Percentiles rank a stretch among this genome's conserved stretches.
These are phyloP conservation scores for Daubentonia madagascariensis DNA, from an alignment of 2,113 vertebrate species.

Conservation along the genomic window DNA sequence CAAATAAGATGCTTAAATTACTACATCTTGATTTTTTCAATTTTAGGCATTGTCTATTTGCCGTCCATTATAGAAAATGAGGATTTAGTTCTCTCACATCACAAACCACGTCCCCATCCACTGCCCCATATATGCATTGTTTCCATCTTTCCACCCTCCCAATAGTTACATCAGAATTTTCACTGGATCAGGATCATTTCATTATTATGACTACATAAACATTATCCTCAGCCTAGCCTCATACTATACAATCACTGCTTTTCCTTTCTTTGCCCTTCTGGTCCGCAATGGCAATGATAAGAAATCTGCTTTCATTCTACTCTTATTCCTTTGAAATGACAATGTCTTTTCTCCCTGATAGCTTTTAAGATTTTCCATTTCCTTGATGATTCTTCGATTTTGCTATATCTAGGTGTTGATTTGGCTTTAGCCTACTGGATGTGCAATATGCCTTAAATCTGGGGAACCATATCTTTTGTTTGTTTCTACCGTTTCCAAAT, in stretches of 20 bases:
- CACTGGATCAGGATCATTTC: not conserved
- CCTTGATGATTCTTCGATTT: not conserved
- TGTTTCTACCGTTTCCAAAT: slow-evolving; percentile 43
- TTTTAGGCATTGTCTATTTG: not conserved
- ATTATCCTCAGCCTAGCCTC: not conserved
- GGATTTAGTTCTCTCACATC: not conserved
- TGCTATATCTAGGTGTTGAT: not conserved
- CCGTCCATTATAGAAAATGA: not conserved
- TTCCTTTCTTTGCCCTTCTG: not conserved
- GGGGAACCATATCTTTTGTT: not conserved
- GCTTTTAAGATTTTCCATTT: slow-evolving; percentile 16
- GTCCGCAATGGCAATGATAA: not conserved
- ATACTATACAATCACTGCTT: not conserved
- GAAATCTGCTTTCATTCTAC: not conserved
- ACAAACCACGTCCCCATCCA: not conserved
- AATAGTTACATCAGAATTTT: not conserved
- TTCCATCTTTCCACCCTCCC: not conserved
- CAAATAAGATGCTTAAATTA: not conserved
- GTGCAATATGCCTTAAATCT: not conserved
- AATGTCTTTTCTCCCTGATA: not conserved
- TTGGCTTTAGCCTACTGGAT: not conserved
- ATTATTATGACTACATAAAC: not conserved
- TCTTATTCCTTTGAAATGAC: not conserved
- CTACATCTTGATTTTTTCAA: not conserved
- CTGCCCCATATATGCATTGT: rapidly evolving